Conservation (phyloP, 2,888 invertebrate genomes). For the Lepeophtheirus nordmannii region DNA sequence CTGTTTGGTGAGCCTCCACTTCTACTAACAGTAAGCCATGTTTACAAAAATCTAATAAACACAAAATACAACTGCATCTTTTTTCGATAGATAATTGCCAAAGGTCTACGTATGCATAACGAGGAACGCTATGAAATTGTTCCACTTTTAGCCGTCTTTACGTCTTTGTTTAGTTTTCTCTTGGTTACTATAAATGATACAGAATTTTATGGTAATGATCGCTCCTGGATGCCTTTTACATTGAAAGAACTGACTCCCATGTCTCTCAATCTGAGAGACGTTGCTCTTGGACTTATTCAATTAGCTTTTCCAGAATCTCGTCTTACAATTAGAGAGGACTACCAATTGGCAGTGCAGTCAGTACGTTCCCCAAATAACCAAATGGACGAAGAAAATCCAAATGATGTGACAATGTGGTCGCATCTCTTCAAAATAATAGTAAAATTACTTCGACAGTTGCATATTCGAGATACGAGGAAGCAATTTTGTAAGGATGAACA, state of each 20-base stretch:
- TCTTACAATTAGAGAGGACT: conserved; percentile 35
- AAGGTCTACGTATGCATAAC: conserved; percentile 46
- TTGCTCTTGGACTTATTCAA: conserved; percentile 67
- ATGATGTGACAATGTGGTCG: conserved; percentile 52
- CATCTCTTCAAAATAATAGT: conserved; percentile 52
- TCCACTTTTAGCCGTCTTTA: conserved; percentile 65
- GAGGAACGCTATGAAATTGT: conserved; percentile 52
- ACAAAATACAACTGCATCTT: not conserved
- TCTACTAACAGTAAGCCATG: conserved; percentile 11
- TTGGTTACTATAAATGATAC: conserved; percentile 69
- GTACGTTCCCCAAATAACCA: conserved; percentile 3
- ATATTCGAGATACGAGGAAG: conserved; percentile 68
- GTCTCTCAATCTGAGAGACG: conserved; percentile 55
- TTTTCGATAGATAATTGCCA: conserved; percentile 43
- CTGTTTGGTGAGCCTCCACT: conserved; percentile 34
- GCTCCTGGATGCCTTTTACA: conserved; percentile 44
- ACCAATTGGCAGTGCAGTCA: conserved; percentile 33
- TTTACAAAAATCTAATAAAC: not conserved
- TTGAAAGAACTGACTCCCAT: conserved; percentile 54
- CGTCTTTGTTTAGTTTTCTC: conserved; percentile 59
- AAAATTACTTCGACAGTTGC: conserved; percentile 44
- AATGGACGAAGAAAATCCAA: conserved; percentile 43
- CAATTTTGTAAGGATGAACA: conserved; percentile 53
- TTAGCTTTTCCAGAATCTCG: conserved; percentile 66
- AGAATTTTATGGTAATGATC: conserved; percentile 48